phyloP scores from a whole-genome alignment of 2,888 invertebrate genomes.

The Uloborus plumipes region DNA sequence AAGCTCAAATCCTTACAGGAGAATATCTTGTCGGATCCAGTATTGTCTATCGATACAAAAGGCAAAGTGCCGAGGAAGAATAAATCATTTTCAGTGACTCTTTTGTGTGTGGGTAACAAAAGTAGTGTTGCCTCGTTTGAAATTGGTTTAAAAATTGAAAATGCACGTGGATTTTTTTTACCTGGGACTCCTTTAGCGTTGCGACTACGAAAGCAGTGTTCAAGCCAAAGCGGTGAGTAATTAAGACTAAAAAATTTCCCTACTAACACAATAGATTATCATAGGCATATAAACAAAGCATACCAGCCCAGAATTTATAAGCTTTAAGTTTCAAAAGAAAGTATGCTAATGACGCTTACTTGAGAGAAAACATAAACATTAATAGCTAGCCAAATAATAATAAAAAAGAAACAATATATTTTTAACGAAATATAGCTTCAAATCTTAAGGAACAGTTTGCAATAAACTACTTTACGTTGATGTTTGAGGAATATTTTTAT shows the following conservation, averaged over 20 bases:
- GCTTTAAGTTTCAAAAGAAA: too few species aligned
- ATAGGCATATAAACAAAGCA: not conserved
- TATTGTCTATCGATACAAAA: conserved; percentile 86
- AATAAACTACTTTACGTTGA: too few species aligned
- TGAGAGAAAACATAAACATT: too few species aligned
- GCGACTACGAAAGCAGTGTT: conserved; percentile 92
- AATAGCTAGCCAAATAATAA: too few species aligned
- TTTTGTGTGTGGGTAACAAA: conserved; percentile 89
- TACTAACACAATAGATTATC: not conserved
- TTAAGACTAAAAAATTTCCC: too few species aligned
- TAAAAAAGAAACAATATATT: too few species aligned
- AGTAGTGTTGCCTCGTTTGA: conserved; percentile 90
- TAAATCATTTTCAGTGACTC: conserved; percentile 89
- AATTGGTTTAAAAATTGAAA: conserved; percentile 82
- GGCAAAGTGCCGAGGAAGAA: conserved; percentile 88
- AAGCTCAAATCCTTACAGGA: conserved; percentile 86
- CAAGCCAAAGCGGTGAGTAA: conserved; percentile 75
- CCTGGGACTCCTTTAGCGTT: conserved; percentile 89
- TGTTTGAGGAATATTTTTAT: too few species aligned
- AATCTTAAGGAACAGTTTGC: too few species aligned
- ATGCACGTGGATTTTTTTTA: conserved; percentile 81
- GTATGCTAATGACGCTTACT: too few species aligned
- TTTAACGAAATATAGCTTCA: too few species aligned
- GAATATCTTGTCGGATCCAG: conserved; percentile 86
- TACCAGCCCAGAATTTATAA: not conserved